phyloP scores from a whole-genome alignment of 2,113 vertebrate species.

The Campylorhamphus procurvoides region DNA sequence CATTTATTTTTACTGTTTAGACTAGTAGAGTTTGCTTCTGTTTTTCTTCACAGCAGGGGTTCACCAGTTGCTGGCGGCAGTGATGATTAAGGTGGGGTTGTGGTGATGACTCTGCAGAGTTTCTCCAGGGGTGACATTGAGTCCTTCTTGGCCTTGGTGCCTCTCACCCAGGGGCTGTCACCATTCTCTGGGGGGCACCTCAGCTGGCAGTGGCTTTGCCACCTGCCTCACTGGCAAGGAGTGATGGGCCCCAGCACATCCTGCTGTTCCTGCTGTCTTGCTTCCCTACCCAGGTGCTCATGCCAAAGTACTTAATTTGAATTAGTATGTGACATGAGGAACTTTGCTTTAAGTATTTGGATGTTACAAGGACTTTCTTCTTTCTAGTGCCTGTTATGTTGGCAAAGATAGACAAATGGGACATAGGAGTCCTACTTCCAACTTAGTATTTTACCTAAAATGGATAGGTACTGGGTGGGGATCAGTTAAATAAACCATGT shows the following conservation, averaged over 20 bases:
- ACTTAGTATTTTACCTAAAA: background rate
- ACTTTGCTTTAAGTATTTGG: background rate
- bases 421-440: background rate
- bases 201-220: background rate
- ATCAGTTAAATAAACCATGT: background rate
- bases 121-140: fast-evolving
- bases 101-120: background rate
- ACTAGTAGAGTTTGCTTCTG: background rate
- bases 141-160: background rate
- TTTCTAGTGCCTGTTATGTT: background rate
- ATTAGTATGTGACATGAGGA: background rate
- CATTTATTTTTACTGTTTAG: background rate
- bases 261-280: background rate
- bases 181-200: background rate
- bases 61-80: background rate
- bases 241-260: fast-evolving
- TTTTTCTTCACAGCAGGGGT: background rate
- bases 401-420: background rate
- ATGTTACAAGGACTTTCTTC: background rate
- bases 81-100: background rate
- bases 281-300: background rate
- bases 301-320: background rate
- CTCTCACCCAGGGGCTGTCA: background rate
- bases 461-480: background rate
- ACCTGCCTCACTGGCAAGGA: fast-evolving